Evolutionary conservation across 1,140 invertebrate genomes (phyloP), one percentile per base, ranked within the genome.

Genomic region (Orchesella cincta): DNA sequence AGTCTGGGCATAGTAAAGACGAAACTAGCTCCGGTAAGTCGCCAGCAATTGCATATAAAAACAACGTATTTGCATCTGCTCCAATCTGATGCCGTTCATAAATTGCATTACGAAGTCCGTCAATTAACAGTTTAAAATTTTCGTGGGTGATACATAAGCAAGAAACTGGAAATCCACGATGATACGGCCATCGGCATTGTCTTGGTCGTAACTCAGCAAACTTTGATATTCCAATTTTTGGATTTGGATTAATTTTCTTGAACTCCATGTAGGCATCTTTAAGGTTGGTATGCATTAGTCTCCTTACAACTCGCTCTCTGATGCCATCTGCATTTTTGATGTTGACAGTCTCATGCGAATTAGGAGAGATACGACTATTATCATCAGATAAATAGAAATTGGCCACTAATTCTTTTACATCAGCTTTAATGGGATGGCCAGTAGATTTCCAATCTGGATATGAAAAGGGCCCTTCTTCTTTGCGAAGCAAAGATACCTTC

Each of bases 61-160:
- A n/a, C n/a, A n/a, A n/a, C n/a, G n/a, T n/a, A n/a, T n/a, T n/a
- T n/a, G n/a, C n/a, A n/a, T n/a, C n/a, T n/a, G n/a, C n/a, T n/a
- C n/a, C n/a, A n/a, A n/a, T n/a, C n/a, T n/a, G n/a, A n/a, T 36
- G 8, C 52, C 28, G 14, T 33, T 75, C 62, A n/a, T 74, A 20
- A 33, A n/a, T 20, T 16, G 54, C 2, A 23, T 3, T n/a, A 31
- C 23, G 8, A 33, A 28, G 39, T 16, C 14, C 33, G 26, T 75
- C 14, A 5, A 62, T 57, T 28, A 75, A 34, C 12, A 76, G 75
- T 31, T 76, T 76, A 51, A 76, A 76, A 52, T 76, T 76, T 34
- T 76, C 75, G 33, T 67, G 75, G 1, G 29, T 67, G n/a, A 67
- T 46, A 31, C 75, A 76, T 3, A 34, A 36, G 57, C 75, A 76